Evolutionary conservation across 2,113 vertebrate species (phyloP).

Genomic region (Halcyon malimbica): DNA sequence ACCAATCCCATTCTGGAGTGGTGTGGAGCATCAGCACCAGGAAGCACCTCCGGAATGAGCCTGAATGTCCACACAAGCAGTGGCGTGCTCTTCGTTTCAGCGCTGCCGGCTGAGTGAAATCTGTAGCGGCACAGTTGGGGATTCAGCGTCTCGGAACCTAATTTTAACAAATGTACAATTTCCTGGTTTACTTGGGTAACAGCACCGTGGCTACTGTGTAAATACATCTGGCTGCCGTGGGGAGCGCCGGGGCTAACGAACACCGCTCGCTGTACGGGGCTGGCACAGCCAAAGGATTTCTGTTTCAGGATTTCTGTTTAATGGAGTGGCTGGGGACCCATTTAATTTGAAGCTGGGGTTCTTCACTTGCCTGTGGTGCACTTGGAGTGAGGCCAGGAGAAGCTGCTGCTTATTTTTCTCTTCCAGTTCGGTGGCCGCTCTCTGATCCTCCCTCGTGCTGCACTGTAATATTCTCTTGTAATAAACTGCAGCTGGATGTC

Average conservation of each 20-base stretch:
- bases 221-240: slow-evolving; percentile 38
- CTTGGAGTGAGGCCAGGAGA: slow-evolving; percentile 58
- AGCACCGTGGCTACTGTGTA: slow-evolving; percentile 33
- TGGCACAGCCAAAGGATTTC: slow-evolving; percentile 47
- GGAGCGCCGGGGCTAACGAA: slow-evolving; percentile 17
- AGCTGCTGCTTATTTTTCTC: slow-evolving; percentile 49
- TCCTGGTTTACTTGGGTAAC: slow-evolving; percentile 55
- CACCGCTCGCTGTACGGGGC: background rate
- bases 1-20: background rate
- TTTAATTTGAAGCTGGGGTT: slow-evolving; percentile 68
- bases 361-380: slow-evolving; percentile 55
- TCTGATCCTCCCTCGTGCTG: slow-evolving; percentile 23
- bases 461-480: background rate
- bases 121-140: background rate
- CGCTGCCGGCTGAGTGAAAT: background rate
- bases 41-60: background rate
- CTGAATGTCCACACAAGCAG: background rate
- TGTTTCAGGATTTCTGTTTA: slow-evolving; percentile 40
- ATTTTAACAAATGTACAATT: background rate
- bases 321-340: slow-evolving; percentile 69
- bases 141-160: background rate
- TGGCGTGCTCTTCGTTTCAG: background rate
- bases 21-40: background rate
- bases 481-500: slow-evolving; percentile 36
- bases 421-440: slow-evolving; percentile 8